A percentile compares a stretch with the other conserved stretches of the same genome.
phyloP scores from a whole-genome alignment of 2,113 vertebrate species.

The Gadus chalcogrammus region DNA sequence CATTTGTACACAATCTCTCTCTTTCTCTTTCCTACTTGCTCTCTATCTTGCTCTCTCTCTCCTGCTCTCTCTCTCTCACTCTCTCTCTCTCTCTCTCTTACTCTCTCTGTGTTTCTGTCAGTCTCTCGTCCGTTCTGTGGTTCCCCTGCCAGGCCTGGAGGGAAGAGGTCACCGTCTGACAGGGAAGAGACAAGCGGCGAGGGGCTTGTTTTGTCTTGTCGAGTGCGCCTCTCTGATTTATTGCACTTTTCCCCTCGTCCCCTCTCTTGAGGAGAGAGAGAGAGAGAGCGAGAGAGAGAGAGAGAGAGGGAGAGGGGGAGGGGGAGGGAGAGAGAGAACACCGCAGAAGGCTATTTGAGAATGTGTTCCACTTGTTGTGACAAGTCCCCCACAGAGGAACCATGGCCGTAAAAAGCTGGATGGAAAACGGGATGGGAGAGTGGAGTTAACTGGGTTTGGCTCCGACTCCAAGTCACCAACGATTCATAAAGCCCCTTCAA shows the following conservation, averaged over 20 bases:
- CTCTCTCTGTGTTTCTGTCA: not conserved
- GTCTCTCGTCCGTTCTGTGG: slow-evolving; percentile 10
- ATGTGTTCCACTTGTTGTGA: slow-evolving; percentile 40
- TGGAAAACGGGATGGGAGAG: slow-evolving; percentile 8
- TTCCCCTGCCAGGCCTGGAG: slow-evolving; percentile 60
- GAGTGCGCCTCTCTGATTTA: slow-evolving; percentile 62
- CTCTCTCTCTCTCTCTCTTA: not conserved
- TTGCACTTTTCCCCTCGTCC: slow-evolving; percentile 47
- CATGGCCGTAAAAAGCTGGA: slow-evolving; percentile 10
- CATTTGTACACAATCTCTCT: no score
- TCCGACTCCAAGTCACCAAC: not conserved
- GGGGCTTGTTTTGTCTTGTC: slow-evolving; percentile 60
- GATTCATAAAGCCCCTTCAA: no score
- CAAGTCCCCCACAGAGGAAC: slow-evolving; percentile 23
- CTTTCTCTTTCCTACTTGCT: slow-evolving; percentile 7
- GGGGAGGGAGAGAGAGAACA: not conserved
- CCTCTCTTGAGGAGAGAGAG: slow-evolving; percentile 37
- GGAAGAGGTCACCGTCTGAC: slow-evolving; percentile 64
- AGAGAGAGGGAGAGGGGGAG: slow-evolving; percentile 9
- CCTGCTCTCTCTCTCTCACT: no score
- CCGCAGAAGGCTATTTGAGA: slow-evolving; percentile 29
- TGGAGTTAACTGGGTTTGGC: not conserved
- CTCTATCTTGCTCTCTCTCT: not conserved
- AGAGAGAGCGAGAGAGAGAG: no score
- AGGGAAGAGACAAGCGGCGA: slow-evolving; percentile 41